These are phyloP conservation scores for Rafetus swinhoei DNA, from an alignment of 2,113 vertebrate genomes.

Conservation along the genomic window DNA sequence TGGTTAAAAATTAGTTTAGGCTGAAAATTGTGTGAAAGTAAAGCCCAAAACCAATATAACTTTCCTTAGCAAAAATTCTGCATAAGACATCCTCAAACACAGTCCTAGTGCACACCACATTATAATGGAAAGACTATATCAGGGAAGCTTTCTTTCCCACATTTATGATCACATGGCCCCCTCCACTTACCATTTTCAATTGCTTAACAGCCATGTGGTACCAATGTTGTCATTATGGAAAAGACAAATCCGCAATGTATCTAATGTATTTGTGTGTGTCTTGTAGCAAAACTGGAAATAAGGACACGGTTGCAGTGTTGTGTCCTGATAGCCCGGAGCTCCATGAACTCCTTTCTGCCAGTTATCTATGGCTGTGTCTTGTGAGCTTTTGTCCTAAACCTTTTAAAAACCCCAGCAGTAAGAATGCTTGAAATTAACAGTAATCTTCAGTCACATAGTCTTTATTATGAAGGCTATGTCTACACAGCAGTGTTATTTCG, in stretches of 20 bases:
- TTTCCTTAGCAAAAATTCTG: conserved; percentile 9
- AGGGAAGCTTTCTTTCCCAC: neutral
- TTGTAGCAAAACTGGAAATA: neutral
- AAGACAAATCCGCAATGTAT: neutral
- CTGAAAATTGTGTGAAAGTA: conserved; percentile 14
- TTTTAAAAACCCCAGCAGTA: no score
- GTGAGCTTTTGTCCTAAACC: no score
- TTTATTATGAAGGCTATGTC: no score
- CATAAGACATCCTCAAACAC: neutral
- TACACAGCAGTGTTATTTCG: no score
- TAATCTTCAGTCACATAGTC: no score
- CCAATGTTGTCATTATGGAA: neutral
- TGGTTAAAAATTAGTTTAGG: neutral
- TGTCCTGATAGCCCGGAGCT: neutral
- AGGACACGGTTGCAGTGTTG: neutral
- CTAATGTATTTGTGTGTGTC: neutral
- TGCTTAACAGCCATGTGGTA: neutral
- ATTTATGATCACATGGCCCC: neutral
- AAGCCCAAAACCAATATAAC: conserved; percentile 10
- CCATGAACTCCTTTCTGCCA: no score
- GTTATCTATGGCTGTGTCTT: no score
- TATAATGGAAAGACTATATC: neutral
- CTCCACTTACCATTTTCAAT: neutral
- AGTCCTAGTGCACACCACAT: neutral
- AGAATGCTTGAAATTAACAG: no score